These are phyloP conservation scores for Zaprionus capensis DNA, from an alignment of 1,140 invertebrate genomes.

Conservation along the genomic window DNA sequence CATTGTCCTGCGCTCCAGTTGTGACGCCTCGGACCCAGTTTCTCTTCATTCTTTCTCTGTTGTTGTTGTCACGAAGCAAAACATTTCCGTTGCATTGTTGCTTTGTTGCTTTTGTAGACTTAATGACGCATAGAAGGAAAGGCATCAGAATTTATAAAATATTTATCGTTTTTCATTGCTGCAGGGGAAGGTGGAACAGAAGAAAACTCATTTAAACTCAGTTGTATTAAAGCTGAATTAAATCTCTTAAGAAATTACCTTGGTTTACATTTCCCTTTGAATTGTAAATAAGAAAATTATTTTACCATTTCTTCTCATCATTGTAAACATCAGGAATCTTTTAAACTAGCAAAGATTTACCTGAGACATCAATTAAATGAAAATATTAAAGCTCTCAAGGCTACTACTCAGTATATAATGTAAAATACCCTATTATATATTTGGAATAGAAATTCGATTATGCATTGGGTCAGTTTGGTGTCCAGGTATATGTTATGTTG, in stretches of 20 bases:
- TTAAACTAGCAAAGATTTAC: not conserved
- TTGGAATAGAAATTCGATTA: no score
- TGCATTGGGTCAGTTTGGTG: no score
- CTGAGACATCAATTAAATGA: not conserved
- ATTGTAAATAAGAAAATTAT: not conserved
- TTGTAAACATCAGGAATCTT: not conserved
- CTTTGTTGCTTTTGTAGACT: slow-evolving; percentile 13
- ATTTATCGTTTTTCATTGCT: slow-evolving; percentile 1
- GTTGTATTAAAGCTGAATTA: not conserved
- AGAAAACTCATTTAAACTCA: not conserved
- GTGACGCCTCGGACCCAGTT: slow-evolving; percentile 11
- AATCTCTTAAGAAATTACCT: not conserved
- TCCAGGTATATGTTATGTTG: no score
- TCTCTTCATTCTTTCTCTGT: slow-evolving; percentile 44
- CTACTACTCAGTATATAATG: no score
- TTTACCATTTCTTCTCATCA: not conserved
- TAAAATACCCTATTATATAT: no score
- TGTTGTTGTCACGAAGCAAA: slow-evolving; percentile 46
- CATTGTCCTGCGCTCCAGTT: slow-evolving; percentile 58
- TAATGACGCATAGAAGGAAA: slow-evolving; percentile 19
- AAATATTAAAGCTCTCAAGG: no score
- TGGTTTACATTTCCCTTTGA: not conserved
- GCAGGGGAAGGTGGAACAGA: not conserved
- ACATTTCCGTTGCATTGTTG: slow-evolving; percentile 35
- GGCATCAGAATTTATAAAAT: not conserved